phyloP scores from a whole-genome alignment of 2,888 invertebrate genomes.

The Euphydryas editha region DNA sequence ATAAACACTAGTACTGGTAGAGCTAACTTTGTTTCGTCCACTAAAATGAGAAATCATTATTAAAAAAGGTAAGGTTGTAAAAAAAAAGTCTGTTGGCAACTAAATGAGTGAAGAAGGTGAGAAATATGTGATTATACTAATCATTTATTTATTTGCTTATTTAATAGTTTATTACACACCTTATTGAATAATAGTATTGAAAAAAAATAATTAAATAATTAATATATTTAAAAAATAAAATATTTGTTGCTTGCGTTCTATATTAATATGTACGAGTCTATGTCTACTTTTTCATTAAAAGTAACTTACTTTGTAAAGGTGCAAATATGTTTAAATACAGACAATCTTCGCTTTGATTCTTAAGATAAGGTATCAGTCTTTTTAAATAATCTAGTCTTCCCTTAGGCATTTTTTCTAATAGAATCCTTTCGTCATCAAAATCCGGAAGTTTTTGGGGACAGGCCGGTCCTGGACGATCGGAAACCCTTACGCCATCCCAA shows the following conservation, averaged over 20 bases:
- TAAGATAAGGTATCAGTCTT: constrained; percentile 94
- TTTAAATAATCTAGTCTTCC: constrained; percentile 95
- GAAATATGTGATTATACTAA: too few relatives aligned
- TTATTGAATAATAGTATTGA: too few relatives aligned
- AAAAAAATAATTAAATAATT: too few relatives aligned
- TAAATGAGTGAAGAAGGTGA: too few relatives aligned
- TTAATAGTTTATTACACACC: too few relatives aligned
- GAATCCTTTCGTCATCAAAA: constrained; percentile 91
- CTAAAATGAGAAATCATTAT: constrained; percentile 59
- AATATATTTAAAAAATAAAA: too few relatives aligned
- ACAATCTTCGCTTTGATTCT: constrained; percentile 98
- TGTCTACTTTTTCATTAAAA: too few relatives aligned
- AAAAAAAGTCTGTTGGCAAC: neutral
- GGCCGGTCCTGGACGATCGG: constrained; percentile 92
- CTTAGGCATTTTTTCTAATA: constrained; percentile 93
- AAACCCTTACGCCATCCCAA: constrained; percentile 93
- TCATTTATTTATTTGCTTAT: too few relatives aligned
- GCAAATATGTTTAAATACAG: constrained; percentile 98
- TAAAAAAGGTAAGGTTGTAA: neutral
- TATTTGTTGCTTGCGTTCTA: too few relatives aligned
- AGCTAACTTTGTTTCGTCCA: constrained; percentile 79
- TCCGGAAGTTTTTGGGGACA: constrained; percentile 96
- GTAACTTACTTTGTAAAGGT: constrained; percentile 95
- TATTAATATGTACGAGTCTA: too few relatives aligned
- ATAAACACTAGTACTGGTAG: constrained; percentile 92